Percentiles rank a stretch among this genome's conserved stretches.
These are phyloP conservation scores for Macrotus californicus DNA, from an alignment of 2,113 vertebrate genomes.

Conservation along the genomic window DNA sequence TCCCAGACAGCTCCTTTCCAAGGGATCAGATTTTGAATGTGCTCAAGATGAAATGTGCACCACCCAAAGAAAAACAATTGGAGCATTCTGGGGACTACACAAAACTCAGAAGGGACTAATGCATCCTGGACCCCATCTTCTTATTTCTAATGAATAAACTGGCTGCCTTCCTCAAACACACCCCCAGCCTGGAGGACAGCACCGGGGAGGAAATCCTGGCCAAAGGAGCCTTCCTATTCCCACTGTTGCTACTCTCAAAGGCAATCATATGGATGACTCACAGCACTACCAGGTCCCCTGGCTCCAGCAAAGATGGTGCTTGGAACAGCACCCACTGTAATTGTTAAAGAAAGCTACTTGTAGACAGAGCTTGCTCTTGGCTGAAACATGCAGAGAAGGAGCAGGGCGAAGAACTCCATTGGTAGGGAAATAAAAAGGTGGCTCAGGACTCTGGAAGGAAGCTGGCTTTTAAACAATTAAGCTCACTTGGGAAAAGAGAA, in stretches of 20 bases:
- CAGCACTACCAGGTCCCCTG: not conserved
- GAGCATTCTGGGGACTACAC: not conserved
- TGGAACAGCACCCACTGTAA: conserved; percentile 45
- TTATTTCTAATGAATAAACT: conserved; percentile 40
- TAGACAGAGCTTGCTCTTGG: conserved; percentile 59
- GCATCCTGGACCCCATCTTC: not conserved
- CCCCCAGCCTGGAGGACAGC: not conserved
- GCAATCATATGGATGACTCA: conserved; percentile 25
- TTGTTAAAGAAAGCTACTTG: not conserved
- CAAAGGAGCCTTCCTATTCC: not conserved
- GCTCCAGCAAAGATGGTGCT: not conserved
- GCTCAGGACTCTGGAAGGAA: conserved; percentile 21
- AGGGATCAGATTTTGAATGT: not conserved
- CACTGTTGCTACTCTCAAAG: conserved; percentile 2
- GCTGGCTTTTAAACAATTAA: conserved; percentile 67
- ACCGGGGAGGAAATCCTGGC: conserved; percentile 28
- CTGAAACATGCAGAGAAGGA: conserved; percentile 50
- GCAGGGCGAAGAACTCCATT: conserved; percentile 31
- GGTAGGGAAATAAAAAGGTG: conserved; percentile 61
- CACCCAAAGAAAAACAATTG: not conserved
- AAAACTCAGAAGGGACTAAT: not conserved
- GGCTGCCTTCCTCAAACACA: conserved; percentile 41
- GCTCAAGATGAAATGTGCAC: not conserved
- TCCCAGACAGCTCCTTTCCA: not conserved
- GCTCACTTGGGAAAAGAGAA: conserved; percentile 53